Base-by-base conservation (phyloP, 2,797 vertebrate genomes). In the Brachyalestes nurse region DNA sequence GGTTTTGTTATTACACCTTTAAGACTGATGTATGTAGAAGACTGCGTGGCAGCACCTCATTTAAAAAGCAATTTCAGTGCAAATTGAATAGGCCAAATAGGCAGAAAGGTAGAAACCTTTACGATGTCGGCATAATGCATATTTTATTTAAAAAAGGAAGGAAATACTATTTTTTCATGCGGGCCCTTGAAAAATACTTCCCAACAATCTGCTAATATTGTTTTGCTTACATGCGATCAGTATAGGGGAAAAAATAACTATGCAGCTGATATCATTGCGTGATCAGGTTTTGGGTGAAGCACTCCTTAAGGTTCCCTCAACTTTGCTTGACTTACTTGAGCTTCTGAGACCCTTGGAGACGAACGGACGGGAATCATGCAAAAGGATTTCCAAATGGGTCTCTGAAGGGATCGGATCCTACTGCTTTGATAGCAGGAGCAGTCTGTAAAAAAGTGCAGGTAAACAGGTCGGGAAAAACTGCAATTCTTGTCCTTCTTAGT, bases 371-470 rank as follows among this genome's bases (percentile, higher is more conserved):
- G 45, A 12, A 71, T 88, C 82, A 88, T 66, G 87, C 87, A 75
- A 88, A 88, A 6, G 87, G 87, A 10, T 88, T 88, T 84, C 96
- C 96, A 89, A 96, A 97, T 72, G 93, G 84, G 86, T 95, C 94
- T 49, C 87, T 95, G 79, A 96, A 95, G 45, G 85, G 89, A 87
- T 88, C 91, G 67, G 94, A 87, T 79, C 88, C 88, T 17, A 85
- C 89, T 77, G 92, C 87, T 75, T 92, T 93, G 82, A 81, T 89
- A 23, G 86, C 86, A 81, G 90, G 77, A 74, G 88, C 69, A 47
- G 79, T 88, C 90, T 90, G 89, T 77, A 75, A 71, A 79, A 2
- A 17, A 78, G 49, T 38, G 51, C 28, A 72, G 60, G 53, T 7
- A 72, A 40, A 57, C 8, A 1, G 34, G 7, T 51, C 49, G 51